phyloP scores from a whole-genome alignment of 2,797 vertebrate species.

The Borostomias antarcticus region DNA sequence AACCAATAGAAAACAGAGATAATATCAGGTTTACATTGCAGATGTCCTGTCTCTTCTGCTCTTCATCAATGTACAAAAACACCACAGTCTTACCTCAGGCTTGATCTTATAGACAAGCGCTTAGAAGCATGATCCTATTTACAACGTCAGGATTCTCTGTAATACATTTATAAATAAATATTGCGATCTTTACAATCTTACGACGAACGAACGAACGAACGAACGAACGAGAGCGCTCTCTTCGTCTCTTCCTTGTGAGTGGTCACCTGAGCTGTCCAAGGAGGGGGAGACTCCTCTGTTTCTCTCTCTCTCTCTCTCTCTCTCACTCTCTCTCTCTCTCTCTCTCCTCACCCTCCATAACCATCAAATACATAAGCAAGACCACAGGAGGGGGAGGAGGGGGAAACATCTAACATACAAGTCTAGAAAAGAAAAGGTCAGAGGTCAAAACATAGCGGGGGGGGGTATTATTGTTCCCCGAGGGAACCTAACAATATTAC shows the following conservation, averaged over 20 bases:
- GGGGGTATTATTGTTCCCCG: no score
- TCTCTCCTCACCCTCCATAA: not conserved
- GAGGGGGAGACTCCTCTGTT: constrained; percentile 61
- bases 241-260: constrained; percentile 64
- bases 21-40: constrained; percentile 65
- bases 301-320: constrained; percentile 30
- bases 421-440: no score
- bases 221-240: no score
- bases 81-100: constrained; percentile 65
- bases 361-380: no score
- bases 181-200: constrained; percentile 74
- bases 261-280: constrained; percentile 81
- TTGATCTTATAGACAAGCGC: constrained; percentile 75
- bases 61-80: constrained; percentile 72
- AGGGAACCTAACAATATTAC: no score
- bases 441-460: no score
- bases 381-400: no score
- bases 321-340: constrained; percentile 21
- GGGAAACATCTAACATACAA: no score
- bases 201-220: constrained; percentile 56
- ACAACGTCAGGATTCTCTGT: constrained; percentile 78
- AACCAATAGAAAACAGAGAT: constrained; percentile 58
- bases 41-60: constrained; percentile 56
- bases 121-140: constrained; percentile 83
- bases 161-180: constrained; percentile 79